phyloP scores from a whole-genome alignment of 2,797 vertebrate genomes.

The Acanthurus tractus region DNA sequence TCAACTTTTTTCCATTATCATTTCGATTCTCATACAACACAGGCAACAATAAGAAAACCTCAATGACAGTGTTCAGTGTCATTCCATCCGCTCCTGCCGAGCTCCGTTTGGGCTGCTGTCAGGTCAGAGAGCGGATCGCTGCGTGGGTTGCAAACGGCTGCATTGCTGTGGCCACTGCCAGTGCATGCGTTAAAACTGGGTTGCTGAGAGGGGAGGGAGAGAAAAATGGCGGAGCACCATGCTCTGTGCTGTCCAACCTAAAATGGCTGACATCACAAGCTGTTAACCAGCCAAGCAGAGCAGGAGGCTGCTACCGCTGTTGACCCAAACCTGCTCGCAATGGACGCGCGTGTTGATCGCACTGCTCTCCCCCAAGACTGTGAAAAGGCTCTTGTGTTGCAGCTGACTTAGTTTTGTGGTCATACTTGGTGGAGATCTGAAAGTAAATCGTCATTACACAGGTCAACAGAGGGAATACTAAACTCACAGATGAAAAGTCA shows the following conservation, averaged over 20 bases:
- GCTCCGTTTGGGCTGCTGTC: conserved; percentile 60
- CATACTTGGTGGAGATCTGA: conserved; percentile 49
- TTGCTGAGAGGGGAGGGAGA: conserved; percentile 74
- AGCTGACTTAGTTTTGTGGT: conserved; percentile 24
- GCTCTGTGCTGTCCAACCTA: conserved; percentile 86
- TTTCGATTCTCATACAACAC: conserved; percentile 4
- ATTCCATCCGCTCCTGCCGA: conserved; percentile 44
- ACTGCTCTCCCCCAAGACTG: conserved; percentile 24
- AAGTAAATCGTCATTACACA: conserved; percentile 41
- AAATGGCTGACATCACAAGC: conserved; percentile 90
- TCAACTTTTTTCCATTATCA: conserved; percentile 31
- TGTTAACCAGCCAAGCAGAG: conserved; percentile 83
- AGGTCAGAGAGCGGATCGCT: conserved; percentile 72
- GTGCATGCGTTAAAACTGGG: conserved; percentile 81
- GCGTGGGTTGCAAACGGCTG: conserved; percentile 68
- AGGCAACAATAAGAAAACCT: conserved; percentile 54
- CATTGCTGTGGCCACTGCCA: conserved; percentile 76
- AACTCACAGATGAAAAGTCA: conserved; percentile 26
- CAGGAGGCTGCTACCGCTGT: conserved; percentile 73
- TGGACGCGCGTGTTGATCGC: conserved; percentile 48
- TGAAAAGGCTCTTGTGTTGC: conserved; percentile 39
- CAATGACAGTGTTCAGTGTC: conserved; percentile 46
- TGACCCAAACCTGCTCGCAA: conserved; percentile 70
- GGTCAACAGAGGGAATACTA: conserved; percentile 13
- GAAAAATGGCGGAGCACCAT: conserved; percentile 85